Conservation (phyloP, 2,113 vertebrate species). For the Heliornis fulica region DNA sequence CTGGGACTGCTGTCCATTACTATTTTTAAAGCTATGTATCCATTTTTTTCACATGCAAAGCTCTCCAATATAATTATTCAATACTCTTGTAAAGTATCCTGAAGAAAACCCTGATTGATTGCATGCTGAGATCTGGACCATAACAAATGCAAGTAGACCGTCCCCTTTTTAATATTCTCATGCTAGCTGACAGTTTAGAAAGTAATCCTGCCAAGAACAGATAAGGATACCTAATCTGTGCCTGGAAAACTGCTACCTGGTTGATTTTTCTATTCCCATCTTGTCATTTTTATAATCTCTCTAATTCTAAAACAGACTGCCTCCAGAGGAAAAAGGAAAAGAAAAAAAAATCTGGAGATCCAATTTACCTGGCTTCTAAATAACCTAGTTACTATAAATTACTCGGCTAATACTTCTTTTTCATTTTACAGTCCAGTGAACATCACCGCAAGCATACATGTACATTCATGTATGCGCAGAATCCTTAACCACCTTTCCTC, state of each 20-base stretch:
- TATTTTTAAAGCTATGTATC: background rate
- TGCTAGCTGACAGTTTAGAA: background rate
- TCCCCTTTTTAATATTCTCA: background rate
- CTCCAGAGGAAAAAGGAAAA: background rate
- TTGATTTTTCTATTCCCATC: background rate
- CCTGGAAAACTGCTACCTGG: background rate
- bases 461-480: background rate
- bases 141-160: background rate
- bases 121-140: background rate
- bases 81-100: background rate
- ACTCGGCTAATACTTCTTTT: background rate
- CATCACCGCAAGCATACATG: background rate
- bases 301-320: background rate
- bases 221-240: background rate
- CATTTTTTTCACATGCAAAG: background rate
- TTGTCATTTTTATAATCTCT: background rate
- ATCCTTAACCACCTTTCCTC: background rate
- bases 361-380: background rate
- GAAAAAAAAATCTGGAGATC: background rate
- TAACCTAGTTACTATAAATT: background rate
- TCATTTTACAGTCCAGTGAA: background rate
- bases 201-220: background rate
- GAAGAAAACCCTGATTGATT: background rate
- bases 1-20: background rate
- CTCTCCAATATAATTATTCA: background rate